Evolutionary conservation across 2,113 vertebrate species (phyloP).

Genomic region (Phocoena sinus): DNA sequence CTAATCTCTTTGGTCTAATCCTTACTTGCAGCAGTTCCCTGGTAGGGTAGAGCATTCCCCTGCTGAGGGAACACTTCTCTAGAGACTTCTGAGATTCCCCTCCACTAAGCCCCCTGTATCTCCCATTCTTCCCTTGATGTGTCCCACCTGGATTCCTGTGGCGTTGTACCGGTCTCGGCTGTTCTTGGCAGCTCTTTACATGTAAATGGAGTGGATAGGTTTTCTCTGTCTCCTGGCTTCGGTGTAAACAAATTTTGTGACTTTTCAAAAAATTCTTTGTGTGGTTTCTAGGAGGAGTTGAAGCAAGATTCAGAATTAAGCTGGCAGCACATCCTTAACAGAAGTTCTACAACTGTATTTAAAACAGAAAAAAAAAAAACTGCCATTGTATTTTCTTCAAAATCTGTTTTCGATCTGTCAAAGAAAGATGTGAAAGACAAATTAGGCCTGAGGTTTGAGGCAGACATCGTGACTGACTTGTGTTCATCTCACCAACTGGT

Average conservation of each 20-base stretch:
- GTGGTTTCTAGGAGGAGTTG: not conserved
- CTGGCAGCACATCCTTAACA: not conserved
- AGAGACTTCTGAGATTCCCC: not conserved
- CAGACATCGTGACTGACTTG: not conserved
- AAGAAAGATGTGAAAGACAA: not conserved
- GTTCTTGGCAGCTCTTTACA: not conserved
- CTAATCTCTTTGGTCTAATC: not conserved
- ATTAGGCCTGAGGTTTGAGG: not conserved
- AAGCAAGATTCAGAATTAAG: not conserved
- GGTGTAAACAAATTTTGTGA: not conserved
- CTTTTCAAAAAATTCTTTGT: not conserved
- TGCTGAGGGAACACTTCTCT: not conserved
- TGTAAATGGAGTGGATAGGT: not conserved
- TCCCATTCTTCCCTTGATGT: not conserved
- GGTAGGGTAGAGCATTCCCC: too few species aligned
- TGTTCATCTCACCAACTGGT: not conserved
- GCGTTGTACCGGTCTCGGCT: not conserved
- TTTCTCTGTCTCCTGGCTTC: constrained; percentile 1
- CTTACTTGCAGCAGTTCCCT: not conserved
- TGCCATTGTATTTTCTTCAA: not conserved
- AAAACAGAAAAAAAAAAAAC: not conserved
- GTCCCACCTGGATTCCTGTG: not conserved
- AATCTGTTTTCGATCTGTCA: not conserved
- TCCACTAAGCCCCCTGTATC: not conserved
- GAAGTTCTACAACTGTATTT: not conserved